These are phyloP conservation scores for Escarpia spicata DNA, from an alignment of 2,888 invertebrate genomes.

Conservation along the genomic window DNA sequence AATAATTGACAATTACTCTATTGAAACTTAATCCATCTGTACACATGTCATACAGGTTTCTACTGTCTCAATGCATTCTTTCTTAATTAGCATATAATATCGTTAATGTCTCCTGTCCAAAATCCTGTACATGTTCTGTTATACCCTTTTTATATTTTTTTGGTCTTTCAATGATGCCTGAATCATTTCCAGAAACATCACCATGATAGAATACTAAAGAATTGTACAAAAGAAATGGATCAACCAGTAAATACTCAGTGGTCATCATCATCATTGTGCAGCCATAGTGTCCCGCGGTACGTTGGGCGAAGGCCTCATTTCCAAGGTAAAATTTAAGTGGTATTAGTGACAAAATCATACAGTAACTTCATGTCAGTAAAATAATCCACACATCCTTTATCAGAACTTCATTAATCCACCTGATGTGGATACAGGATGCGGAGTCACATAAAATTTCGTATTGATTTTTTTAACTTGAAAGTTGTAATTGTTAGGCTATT, in stretches of 20 bases:
- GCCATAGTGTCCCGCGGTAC: no score
- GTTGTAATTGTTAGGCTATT: not conserved
- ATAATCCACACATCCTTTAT: not conserved
- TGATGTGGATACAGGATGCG: not conserved
- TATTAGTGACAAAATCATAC: not conserved
- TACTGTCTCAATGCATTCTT: not conserved
- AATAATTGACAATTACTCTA: no score
- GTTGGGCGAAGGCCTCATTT: no score
- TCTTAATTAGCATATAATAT: not conserved
- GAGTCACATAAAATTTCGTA: not conserved
- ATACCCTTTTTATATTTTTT: not conserved
- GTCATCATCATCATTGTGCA: no score
- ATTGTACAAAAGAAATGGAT: not conserved
- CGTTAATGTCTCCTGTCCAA: not conserved
- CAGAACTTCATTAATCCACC: not conserved
- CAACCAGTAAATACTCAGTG: not conserved
- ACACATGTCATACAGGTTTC: not conserved
- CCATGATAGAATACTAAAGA: not conserved
- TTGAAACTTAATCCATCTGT: no score
- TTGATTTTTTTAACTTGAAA: not conserved
- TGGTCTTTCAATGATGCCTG: not conserved
- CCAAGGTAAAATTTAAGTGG: no score
- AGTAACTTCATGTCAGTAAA: not conserved
- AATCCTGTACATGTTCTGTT: not conserved
- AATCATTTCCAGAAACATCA: not conserved